Evolutionary conservation across 2,797 vertebrate species (phyloP).

Genomic region (Merluccius polli): DNA sequence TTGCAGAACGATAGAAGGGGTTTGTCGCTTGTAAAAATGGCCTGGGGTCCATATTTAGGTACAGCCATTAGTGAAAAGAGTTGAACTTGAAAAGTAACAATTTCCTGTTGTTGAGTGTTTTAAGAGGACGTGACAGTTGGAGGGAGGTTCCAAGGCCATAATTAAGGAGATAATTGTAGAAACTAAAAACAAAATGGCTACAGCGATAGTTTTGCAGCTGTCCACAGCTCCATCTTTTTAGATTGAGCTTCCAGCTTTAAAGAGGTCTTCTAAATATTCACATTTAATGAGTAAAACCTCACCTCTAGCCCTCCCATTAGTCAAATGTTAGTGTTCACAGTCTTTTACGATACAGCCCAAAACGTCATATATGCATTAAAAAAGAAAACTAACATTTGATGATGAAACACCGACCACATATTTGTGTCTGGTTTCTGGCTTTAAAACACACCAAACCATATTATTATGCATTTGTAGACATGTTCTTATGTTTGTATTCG

Average conservation of each 20-base stretch:
- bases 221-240: conserved; percentile 50
- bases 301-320: background rate
- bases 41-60: conserved; percentile 22
- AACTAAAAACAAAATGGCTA: conserved; percentile 39
- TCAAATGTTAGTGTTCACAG: background rate
- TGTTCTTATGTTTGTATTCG: background rate
- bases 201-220: conserved; percentile 22
- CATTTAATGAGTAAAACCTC: background rate
- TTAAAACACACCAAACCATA: background rate
- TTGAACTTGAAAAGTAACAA: conserved; percentile 35
- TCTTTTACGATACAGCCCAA: background rate
- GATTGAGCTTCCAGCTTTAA: conserved; percentile 16
- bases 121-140: conserved; percentile 23
- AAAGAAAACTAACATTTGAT: background rate
- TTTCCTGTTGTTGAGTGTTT: conserved; percentile 47
- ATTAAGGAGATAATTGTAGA: conserved; percentile 54
- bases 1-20: background rate
- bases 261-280: background rate
- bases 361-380: background rate
- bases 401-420: background rate
- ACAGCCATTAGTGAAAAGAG: conserved; percentile 43
- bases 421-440: background rate
- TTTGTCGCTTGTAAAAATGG: background rate
- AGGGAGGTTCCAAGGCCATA: conserved; percentile 42
- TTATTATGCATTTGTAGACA: background rate